Conservation (phyloP, 2,888 invertebrate genomes). For the Drosophila algonquin region DNA sequence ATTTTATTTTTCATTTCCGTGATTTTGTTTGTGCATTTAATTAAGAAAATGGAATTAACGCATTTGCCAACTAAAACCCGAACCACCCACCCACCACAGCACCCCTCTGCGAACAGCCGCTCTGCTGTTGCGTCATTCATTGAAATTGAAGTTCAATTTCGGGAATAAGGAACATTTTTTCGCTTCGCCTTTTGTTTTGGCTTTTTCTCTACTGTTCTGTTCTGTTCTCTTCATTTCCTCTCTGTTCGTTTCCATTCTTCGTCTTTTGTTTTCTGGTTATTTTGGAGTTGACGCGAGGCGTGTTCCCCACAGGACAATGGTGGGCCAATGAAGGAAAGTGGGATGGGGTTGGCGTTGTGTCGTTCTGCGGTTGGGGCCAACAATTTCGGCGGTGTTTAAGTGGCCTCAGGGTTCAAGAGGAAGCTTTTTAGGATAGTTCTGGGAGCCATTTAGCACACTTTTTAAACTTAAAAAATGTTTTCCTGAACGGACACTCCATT, state of each 20-base stretch:
- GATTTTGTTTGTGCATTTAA: slow-evolving; percentile 82
- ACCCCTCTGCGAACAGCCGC: neutral
- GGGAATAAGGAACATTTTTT: slow-evolving; percentile 32
- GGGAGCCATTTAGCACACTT: neutral
- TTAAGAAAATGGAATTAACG: slow-evolving; percentile 83
- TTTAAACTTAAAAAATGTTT: neutral
- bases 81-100: neutral
- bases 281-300: slow-evolving; percentile 54
- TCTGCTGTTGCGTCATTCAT: slow-evolving; percentile 35
- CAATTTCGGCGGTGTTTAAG: neutral
- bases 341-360: neutral
- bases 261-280: slow-evolving; percentile 8
- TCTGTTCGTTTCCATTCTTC: slow-evolving; percentile 19
- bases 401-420: neutral
- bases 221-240: slow-evolving; percentile 8
- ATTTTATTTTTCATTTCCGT: slow-evolving; percentile 82
- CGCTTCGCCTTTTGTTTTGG: slow-evolving; percentile 34
- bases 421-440: neutral
- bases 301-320: slow-evolving; percentile 51
- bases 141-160: slow-evolving; percentile 50
- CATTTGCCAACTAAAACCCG: slow-evolving; percentile 55
- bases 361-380: neutral
- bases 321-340: slow-evolving; percentile 9
- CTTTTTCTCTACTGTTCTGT: slow-evolving; percentile 27
- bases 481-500: no score